Base-by-base conservation (phyloP, 2,888 invertebrate species). In the Bellardia pandia region DNA sequence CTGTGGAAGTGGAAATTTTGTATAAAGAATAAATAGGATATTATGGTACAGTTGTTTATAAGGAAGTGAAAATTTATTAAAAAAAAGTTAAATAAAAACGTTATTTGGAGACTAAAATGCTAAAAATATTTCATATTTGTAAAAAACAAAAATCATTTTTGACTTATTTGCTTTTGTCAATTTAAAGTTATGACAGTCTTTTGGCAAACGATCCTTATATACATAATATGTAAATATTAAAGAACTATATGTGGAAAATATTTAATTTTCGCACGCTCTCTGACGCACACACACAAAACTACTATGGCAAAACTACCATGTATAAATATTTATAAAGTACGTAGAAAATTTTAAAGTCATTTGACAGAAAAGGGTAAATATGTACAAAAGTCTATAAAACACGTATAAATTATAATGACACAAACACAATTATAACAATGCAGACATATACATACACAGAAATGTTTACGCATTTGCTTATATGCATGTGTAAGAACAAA, bases 1-100 rank as follows among this genome's bases (percentile, higher is more conserved):
- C 3, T 53, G 51, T 75, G 75, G 30, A 53, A 83, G 53, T 53
- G 62, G 83, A 71, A 75, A 64, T 14, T 66, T 82, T 82, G n/a
- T 62, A 2, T 7, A n/a, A 37, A 30, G 14, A 51, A 42, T 4
- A 53, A 53, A 72, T 42, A 56, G 16, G 58, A 51, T 68, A 42
- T 33, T 68, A 14, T 81, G 64, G 30, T 42, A 23, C 23, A 56
- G 51, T 40, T 64, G 16, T 53, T 48, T 66, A 7, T 7, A 74
- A 72, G 80, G 64, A 74, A 81, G 56, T 62, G 48, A 11, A 71
- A 48, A 33, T 14, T 60, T 60, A 2, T 7, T 0, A 0, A 60
- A 60, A 37, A 37, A 37, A 30, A 37, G 37, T 37, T 37, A 5
- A 37, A 37, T 6, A 37, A 37, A 37, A 37, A 6, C 37, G 1